Evolutionary conservation across 2,113 vertebrate species (phyloP), one percentile per base, ranked within the genome.

Genomic region (Pelusios castaneus): DNA sequence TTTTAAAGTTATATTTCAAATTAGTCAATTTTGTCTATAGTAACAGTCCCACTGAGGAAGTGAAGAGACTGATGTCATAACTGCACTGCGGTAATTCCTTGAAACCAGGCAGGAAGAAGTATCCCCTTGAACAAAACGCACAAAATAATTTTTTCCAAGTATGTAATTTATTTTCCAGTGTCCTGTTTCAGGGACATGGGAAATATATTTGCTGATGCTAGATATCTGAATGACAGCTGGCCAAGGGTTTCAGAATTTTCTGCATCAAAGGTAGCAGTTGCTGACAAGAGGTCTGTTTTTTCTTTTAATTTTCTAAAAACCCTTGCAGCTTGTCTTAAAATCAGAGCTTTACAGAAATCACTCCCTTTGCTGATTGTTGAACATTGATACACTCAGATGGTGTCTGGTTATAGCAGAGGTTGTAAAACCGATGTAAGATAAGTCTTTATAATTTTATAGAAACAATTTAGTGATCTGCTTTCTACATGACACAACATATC

Each of bases 31-130:
- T 73, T 93, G 82, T 47, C 77, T 56, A 10, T 34, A 63, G 31
- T 52, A 87, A 52, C 38, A 49, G 41, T 82, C 29, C 84, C 54
- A 73, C 22, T 51, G 51, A 81, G 60, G 84, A 92, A 97, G 56
- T 63, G 76, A 91, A 82, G 93, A 79, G 31, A 8, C 34, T 93
- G 56, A 41, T 89, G 82, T 79, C 56, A 85, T 84, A 84, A 77
- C 1, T 52, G 0, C 22, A 31, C 47, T 80, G 79, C 84, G 88
- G 10, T 31, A 45, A 73, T 78, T 89, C 83, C 54, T 45, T 87
- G 82, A 55, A 95, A 41, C 45, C 86, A 93, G 91, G 90, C 3
- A 90, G 60, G 90, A 96, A 84, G 49, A 79, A 95, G 25, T 8
- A 90, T 73, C 67, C 80, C 54, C 31, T 89, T 93, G 49, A 95